A percentile compares a stretch with the other conserved stretches of the same genome.
phyloP scores from a whole-genome alignment of 2,888 invertebrate genomes.

The Leptinotarsa haldemani region DNA sequence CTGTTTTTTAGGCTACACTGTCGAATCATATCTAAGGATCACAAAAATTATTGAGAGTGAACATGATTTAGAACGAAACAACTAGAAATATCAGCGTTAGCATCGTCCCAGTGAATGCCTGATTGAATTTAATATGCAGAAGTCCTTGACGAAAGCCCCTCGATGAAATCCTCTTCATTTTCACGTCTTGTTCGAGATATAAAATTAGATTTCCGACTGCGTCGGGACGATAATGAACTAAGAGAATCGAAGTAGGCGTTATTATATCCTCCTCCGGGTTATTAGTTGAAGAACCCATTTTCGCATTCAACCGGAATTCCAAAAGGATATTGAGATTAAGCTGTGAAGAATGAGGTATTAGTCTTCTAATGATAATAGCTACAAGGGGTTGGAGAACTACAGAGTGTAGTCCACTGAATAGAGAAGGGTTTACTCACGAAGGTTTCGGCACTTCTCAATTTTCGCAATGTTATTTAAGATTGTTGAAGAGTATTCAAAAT shows the following conservation, averaged over 20 bases:
- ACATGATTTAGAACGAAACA: background rate
- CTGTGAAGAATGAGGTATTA: background rate
- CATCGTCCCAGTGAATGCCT: background rate
- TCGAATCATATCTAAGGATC: too few relatives aligned
- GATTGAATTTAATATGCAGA: slow-evolving; percentile 8
- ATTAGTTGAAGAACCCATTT: slow-evolving; percentile 3
- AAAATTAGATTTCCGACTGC: slow-evolving; percentile 21
- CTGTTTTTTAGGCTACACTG: too few relatives aligned
- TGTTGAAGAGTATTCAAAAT: too few relatives aligned
- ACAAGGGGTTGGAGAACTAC: background rate
- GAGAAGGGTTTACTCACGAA: too few relatives aligned
- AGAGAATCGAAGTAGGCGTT: slow-evolving; percentile 21
- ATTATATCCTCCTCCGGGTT: slow-evolving; percentile 22
- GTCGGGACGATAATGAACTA: slow-evolving; percentile 15
- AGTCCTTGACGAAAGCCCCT: background rate
- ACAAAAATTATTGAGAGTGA: too few relatives aligned
- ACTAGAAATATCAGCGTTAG: background rate
- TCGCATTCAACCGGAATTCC: background rate
- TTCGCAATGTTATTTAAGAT: too few relatives aligned
- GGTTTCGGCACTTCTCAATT: too few relatives aligned
- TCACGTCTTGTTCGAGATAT: slow-evolving; percentile 18
- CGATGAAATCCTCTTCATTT: background rate
- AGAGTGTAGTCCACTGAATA: background rate
- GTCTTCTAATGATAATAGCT: background rate
- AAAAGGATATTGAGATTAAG: background rate